Percentiles rank a stretch among this genome's conserved stretches.
phyloP scores from a whole-genome alignment of 2,797 vertebrate genomes.

The Cyprinella venusta region DNA sequence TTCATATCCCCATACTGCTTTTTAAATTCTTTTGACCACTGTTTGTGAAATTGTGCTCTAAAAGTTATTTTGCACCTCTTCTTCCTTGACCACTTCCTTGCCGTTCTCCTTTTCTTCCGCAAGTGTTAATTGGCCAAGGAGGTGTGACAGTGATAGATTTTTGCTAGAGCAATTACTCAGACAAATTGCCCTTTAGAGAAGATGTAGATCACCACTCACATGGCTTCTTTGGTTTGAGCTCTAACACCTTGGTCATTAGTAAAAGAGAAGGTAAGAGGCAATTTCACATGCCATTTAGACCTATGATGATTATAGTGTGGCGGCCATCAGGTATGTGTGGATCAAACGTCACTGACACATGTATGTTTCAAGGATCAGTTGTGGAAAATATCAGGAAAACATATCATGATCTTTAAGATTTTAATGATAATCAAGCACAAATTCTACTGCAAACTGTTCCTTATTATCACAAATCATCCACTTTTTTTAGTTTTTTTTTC shows the following conservation, averaged over 20 bases:
- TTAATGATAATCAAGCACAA: not conserved
- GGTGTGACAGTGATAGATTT: constrained; percentile 64
- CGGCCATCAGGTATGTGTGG: constrained; percentile 17
- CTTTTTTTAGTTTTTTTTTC: not conserved
- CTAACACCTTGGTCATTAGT: constrained; percentile 60
- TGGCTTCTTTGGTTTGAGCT: constrained; percentile 61
- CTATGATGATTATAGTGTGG: constrained; percentile 51
- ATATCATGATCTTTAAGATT: not conserved
- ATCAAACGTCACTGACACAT: not conserved
- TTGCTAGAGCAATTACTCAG: constrained; percentile 65
- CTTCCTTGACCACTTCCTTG: constrained; percentile 46
- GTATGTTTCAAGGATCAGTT: too few species aligned
- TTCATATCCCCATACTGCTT: not conserved
- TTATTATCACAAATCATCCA: not conserved
- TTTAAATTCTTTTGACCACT: not conserved
- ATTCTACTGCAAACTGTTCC: not conserved
- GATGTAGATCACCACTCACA: constrained; percentile 60
- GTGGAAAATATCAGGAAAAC: too few species aligned
- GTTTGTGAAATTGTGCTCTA: not conserved
- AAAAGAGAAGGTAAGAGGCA: constrained; percentile 48
- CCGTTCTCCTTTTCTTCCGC: constrained; percentile 54
- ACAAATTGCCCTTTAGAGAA: constrained; percentile 66
- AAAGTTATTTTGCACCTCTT: constrained; percentile 38
- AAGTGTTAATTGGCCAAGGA: constrained; percentile 62
- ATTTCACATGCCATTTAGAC: constrained; percentile 60